Conservation (phyloP, 2,113 vertebrate genomes). For the Herpetotheres cachinnans region DNA sequence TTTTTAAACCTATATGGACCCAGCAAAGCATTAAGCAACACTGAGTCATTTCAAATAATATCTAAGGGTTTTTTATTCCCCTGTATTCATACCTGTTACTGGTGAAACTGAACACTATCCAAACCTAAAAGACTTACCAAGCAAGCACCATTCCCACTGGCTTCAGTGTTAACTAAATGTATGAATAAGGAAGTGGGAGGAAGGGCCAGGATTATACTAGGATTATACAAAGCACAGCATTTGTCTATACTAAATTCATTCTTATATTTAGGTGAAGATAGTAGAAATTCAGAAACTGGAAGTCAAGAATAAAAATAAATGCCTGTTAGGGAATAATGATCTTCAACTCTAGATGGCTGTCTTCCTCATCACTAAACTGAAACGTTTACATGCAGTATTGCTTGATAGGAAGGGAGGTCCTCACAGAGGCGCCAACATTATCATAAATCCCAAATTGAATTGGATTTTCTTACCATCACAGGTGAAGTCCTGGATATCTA, state of each 20-base stretch:
- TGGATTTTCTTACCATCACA: constrained; percentile 85
- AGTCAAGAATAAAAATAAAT: neutral
- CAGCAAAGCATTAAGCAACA: neutral
- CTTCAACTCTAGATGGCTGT: neutral
- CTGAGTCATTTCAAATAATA: neutral
- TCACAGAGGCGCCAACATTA: neutral
- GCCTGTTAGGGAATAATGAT: neutral
- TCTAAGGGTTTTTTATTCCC: neutral
- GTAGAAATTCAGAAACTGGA: neutral
- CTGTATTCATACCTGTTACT: neutral
- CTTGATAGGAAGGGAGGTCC: neutral
- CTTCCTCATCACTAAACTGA: neutral
- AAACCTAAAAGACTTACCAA: neutral
- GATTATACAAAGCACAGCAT: neutral
- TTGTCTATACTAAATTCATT: neutral
- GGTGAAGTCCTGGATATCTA: constrained; percentile 93
- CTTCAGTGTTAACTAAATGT: neutral
- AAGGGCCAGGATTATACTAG: neutral
- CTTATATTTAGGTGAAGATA: neutral
- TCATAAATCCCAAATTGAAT: neutral
- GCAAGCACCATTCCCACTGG: neutral
- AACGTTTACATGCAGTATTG: neutral
- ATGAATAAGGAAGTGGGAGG: neutral
- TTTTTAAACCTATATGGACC: neutral
- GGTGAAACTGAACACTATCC: neutral